phyloP scores from a whole-genome alignment of 2,797 vertebrate genomes.

The Hydrophis major region DNA sequence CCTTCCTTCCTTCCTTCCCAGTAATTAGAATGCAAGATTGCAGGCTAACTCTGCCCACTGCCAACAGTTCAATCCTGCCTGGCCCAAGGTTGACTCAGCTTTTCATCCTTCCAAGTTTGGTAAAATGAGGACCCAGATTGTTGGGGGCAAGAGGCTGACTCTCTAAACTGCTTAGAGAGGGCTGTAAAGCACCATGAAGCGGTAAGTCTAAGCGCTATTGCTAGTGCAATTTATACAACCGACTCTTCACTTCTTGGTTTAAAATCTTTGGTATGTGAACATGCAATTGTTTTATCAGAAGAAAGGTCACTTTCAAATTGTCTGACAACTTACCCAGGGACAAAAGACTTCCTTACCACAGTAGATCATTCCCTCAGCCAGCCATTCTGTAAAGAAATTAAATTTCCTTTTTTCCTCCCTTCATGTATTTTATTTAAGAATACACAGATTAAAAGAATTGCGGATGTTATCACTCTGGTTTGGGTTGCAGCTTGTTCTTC shows the following conservation, averaged over 20 bases:
- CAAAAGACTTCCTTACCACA: slow-evolving; percentile 8
- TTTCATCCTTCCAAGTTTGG: too few relatives aligned
- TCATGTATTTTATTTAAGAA: slow-evolving; percentile 37
- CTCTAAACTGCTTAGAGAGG: too few relatives aligned
- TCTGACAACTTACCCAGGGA: not conserved
- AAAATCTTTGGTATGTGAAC: not conserved
- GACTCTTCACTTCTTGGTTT: not conserved
- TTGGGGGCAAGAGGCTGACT: too few relatives aligned
- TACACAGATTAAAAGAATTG: not conserved
- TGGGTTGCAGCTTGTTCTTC: slow-evolving; percentile 87
- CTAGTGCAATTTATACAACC: not conserved
- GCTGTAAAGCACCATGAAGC: too few relatives aligned
- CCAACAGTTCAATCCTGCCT: too few relatives aligned
- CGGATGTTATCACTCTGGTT: slow-evolving; percentile 64
- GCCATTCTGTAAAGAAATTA: slow-evolving; percentile 22
- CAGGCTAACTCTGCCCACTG: too few relatives aligned
- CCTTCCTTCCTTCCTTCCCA: too few relatives aligned
- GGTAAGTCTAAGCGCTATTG: too few relatives aligned
- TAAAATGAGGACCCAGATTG: too few relatives aligned
- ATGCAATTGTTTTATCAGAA: slow-evolving; percentile 10
- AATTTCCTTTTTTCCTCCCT: not conserved
- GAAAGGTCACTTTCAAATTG: slow-evolving; percentile 31
- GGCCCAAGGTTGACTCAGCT: too few relatives aligned
- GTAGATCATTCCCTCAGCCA: slow-evolving; percentile 12
- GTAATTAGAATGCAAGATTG: too few relatives aligned